Base-by-base conservation (phyloP, 2,113 vertebrate species). In the Carassius auratus region DNA sequence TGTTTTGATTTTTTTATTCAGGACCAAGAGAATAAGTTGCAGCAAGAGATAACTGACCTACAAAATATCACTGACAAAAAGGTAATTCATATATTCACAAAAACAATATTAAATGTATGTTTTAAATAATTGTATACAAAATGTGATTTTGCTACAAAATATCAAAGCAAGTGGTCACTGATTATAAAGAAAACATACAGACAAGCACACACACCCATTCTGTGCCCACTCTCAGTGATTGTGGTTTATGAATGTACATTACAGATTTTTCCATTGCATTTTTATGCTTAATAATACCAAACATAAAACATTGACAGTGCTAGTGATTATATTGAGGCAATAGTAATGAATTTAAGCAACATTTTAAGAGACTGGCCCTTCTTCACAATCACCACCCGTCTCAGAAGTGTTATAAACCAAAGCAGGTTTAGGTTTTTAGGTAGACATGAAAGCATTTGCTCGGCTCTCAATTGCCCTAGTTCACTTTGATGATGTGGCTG, bases 11-110 rank as follows among this genome's bases (percentile, higher is more conserved):
- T 68, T 68, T 69, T 81, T 36, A 86, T 87, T 82, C 90, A 99
- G 98, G 96, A 98, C 85, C 95, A 96, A 88, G 96, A 96, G 85
- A 89, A 88, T 74, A 96, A 92, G 62, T 92, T 95, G 91, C 95
- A 96, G 81, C 93, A 95, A 87, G 95, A 97, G 75, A 97, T 92
- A 91, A 92, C 93, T 83, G 90, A 96, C 55, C 87, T 96, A 90
- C 96, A 96, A 86, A 87, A 48, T 87, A 88, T 23, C 48, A 94
- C 91, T 91, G 96, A 98, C 84, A 97, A 94, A 88, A 96, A 97
- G 97, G 98, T 99, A 95, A 33, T 13, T 50, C 3, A 14, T 61
- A 71, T 36, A 50, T 55, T 64, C 48, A 4, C 64, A 61, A 68
- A 30, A 14, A 7, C 66, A 15, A 10, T 52, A 38, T 36, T 76